phyloP scores from a whole-genome alignment of 2,797 vertebrate genomes.

The Helarctos malayanus region DNA sequence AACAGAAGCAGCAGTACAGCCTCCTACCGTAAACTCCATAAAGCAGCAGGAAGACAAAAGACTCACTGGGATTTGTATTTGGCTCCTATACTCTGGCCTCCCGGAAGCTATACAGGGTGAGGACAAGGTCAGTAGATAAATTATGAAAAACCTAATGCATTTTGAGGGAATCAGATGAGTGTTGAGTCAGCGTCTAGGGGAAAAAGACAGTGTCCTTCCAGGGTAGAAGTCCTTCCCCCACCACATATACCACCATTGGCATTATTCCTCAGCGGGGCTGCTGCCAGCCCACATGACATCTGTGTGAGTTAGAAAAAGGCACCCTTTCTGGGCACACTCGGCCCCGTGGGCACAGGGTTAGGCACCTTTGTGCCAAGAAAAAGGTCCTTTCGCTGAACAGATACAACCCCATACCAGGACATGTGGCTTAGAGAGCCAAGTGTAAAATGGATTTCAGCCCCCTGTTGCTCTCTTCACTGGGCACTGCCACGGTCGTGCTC shows the following conservation, averaged over 20 bases:
- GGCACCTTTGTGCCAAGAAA: not conserved
- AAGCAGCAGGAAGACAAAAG: not conserved
- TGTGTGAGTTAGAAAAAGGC: not conserved
- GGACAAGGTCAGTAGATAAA: not conserved
- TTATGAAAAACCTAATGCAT: not conserved
- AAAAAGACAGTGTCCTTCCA: not conserved
- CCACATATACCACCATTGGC: not conserved
- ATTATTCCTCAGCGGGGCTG: not conserved
- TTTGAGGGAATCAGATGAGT: not conserved
- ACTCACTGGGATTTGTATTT: not conserved
- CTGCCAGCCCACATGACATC: not conserved
- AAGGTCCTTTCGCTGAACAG: not conserved
- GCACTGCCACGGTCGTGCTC: not conserved
- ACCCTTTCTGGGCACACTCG: not conserved
- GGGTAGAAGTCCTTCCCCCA: not conserved
- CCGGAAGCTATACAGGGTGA: not conserved
- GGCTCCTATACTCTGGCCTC: not conserved
- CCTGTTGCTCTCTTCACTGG: not conserved
- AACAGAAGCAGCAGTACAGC: not conserved
- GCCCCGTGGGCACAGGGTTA: not conserved
- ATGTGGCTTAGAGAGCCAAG: not conserved
- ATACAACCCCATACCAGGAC: not conserved
- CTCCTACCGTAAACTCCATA: not conserved
- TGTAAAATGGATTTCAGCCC: not conserved
- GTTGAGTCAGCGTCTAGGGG: not conserved